Evolutionary conservation across 2,113 vertebrate species (phyloP), one percentile per base, ranked within the genome.

Genomic region (Uropsilus gracilis): DNA sequence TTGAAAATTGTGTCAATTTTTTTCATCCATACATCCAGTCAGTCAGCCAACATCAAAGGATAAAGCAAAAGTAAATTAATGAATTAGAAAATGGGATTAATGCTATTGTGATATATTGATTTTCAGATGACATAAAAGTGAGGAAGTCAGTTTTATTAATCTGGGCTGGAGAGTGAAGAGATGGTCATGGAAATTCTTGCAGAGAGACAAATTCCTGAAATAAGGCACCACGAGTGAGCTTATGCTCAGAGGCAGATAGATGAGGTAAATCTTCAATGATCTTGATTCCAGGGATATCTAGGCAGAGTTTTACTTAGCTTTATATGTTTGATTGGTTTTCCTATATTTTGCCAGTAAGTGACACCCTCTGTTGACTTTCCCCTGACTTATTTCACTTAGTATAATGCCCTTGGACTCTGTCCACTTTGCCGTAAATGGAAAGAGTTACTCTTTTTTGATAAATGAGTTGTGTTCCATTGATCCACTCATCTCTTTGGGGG

Each of bases 1-100:
- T 24, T 94, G 59, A 95, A 89, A 88, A 75, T 82, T 73, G 50
- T 71, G 50, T 39, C 44, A 39, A 53, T 89, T 91, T 48, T 6
- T 76, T 81, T 50, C 44, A 63, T 48, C 13, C 73, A 34, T 66
- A 76, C 39, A n/a, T 42, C 42, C n/a, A 53, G 26, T 53, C 55
- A 88, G 85, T 16, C 37, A 90, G 57, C 18, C 46, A 22, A 76
- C 26, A 66, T 16, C 42, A 80, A 89, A 87, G 85, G 28, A 14
- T 32, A 93, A 78, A 93, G 61, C 28, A 37, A 89, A 90, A 4
- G 37, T 84, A 72, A 90, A 78, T 18, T 55, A 66, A 39, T 55
- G 55, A 44, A 61, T 63, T 69, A 44, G 37, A 83, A 84, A 61
- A 53, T 37, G 8, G 18, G 10, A 44, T 44, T 26, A 24, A 39